phyloP scores from a whole-genome alignment of 2,113 vertebrate species.

The Entomyzon cyanotis region DNA sequence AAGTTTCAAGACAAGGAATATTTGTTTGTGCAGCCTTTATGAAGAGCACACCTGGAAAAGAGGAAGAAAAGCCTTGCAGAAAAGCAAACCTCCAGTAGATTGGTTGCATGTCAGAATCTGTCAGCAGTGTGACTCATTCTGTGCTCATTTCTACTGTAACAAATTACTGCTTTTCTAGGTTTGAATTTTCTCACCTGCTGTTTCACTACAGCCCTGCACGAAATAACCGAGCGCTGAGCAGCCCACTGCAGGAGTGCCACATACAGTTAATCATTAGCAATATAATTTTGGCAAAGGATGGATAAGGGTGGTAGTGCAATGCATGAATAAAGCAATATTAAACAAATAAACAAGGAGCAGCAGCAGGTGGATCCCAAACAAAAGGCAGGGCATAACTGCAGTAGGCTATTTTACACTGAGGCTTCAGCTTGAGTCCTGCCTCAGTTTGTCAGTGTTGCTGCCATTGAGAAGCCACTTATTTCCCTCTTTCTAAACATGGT shows the following conservation, averaged over 20 bases:
- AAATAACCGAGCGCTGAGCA: not conserved
- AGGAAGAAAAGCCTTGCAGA: not conserved
- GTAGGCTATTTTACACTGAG: not conserved
- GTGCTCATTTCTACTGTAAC: not conserved
- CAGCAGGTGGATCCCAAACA: not conserved
- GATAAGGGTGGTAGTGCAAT: not conserved
- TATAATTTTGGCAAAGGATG: not conserved
- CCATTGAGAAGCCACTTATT: not conserved
- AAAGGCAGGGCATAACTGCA: not conserved
- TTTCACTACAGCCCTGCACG: not conserved
- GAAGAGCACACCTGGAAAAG: not conserved
- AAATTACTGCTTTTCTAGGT: conserved; percentile 16
- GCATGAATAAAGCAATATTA: not conserved
- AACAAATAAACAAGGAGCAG: not conserved
- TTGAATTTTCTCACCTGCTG: conserved; percentile 15
- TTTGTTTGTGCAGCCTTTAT: not conserved
- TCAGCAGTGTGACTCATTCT: not conserved
- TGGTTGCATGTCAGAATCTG: not conserved
- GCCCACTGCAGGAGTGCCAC: not conserved
- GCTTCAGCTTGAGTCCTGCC: not conserved
- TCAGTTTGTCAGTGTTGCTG: not conserved
- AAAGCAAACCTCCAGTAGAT: not conserved
- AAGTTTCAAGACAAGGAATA: not conserved
- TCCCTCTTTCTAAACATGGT: not conserved
- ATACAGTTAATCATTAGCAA: not conserved